Percentiles rank a stretch among this genome's conserved stretches.
Evolutionary conservation across 2,888 invertebrate species (phyloP).

Genomic region (Stenodema calcarata): DNA sequence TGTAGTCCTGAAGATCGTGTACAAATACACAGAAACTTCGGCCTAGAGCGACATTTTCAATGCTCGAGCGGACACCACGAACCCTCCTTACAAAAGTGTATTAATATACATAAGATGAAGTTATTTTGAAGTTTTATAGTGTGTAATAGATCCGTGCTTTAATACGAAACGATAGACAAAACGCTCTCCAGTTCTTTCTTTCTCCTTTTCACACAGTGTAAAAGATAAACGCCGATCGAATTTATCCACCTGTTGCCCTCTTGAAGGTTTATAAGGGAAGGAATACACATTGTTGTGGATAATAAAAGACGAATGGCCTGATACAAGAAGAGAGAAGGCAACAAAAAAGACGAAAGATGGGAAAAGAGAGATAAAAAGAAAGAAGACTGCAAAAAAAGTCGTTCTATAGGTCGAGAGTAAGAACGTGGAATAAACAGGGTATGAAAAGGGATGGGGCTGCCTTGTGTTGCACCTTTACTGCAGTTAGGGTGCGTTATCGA

Average conservation of each 20-base stretch:
- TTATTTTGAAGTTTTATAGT: no score
- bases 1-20: no score
- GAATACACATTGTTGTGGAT: background rate
- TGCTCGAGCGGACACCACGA: no score
- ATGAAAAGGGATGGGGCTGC: background rate
- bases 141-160: no score
- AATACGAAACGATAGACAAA: no score
- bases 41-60: no score
- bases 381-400: background rate
- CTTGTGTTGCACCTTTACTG: background rate
- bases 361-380: background rate
- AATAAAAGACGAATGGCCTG: background rate
- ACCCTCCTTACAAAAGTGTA: no score
- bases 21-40: no score
- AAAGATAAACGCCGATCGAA: background rate
- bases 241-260: constrained; percentile 1
- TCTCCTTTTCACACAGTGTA: background rate
- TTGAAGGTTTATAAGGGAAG: background rate
- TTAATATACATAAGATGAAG: no score
- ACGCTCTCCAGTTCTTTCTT: no score
- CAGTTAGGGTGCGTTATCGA: background rate
- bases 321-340: background rate
- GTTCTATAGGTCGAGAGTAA: background rate
- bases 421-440: background rate
- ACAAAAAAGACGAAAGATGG: background rate